A percentile compares a stretch with the other conserved stretches of the same genome.
phyloP scores from a whole-genome alignment of 2,888 invertebrate genomes.

The Sepiola atlantica region DNA sequence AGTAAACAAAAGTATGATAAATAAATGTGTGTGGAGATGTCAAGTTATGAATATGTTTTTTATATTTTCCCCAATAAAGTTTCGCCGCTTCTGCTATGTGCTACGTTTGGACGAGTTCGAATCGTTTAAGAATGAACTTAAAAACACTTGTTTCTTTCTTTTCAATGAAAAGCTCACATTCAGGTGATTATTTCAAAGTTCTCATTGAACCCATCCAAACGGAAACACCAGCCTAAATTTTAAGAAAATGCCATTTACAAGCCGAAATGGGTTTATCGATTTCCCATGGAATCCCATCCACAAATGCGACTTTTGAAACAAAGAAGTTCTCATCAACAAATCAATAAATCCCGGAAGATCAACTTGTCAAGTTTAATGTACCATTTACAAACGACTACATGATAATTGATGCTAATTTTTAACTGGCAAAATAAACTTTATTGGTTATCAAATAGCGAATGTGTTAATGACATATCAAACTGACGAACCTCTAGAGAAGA shows the following conservation, averaged over 20 bases:
- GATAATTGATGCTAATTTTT: not conserved
- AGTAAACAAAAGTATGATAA: too few species aligned
- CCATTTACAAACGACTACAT: not conserved
- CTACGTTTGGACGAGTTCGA: too few species aligned
- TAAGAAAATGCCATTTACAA: not conserved
- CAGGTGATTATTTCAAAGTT: not conserved
- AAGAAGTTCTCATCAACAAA: not conserved
- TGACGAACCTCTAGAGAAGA: too few species aligned
- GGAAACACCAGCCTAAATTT: not conserved
- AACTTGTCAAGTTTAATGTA: not conserved
- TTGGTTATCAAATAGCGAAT: not conserved
- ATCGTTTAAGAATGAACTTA: not conserved
- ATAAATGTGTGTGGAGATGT: too few species aligned
- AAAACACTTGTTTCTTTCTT: not conserved
- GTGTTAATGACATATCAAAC: not conserved
- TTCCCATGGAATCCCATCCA: not conserved
- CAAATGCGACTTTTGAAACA: not conserved
- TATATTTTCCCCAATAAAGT: too few species aligned
- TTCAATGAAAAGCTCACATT: not conserved
- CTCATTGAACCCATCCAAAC: not conserved
- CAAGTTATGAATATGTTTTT: too few species aligned
- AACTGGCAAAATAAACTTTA: not conserved
- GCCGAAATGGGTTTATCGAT: not conserved
- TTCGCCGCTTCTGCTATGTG: too few species aligned
- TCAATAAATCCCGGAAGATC: not conserved